Evolutionary conservation across 2,797 vertebrate genomes (phyloP), one percentile per base, ranked within the genome.

Genomic region (Ctenopoma multispine): DNA sequence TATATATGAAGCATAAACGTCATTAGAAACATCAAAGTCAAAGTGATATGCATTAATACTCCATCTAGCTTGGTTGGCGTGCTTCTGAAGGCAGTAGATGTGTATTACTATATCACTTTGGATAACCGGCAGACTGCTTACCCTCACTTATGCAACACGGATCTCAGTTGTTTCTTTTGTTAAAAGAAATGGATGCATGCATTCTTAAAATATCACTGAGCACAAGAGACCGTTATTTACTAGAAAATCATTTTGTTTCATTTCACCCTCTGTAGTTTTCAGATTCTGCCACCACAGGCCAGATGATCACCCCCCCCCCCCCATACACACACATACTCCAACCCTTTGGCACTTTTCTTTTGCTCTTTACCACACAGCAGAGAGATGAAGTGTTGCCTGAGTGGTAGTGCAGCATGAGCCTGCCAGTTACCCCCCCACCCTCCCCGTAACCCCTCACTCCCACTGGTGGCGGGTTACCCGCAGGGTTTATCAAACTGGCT

Each of bases 51-150:
- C 92, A 91, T 85, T 95, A 96, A 96, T 97, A 96, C 96, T 97
- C 95, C 96, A 96, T 97, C 95, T 96, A 95, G 91, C 94, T 93
- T 55, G 87, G 61, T 47, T 63, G 90, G 89, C 90, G 94, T 85
- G 88, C 94, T 93, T 90, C 95, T 91, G 95, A 93, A 79, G 94
- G 94, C 94, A 94, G 86, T 91, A 97, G 96, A 97, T 96, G 97
- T 98, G 97, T 97, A 97, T 97, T 97, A 96, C 94, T 95, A 94
- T 96, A 98, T 97, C 96, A 97, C 96, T 96, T 95, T 93, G 95
- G 97, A 96, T 96, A 99, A 97, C 96, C 95, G 96, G 97, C 97
- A 97, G 85, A 93, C 96, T 93, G 95, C 94, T 90, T 46, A 92
- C 92, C 84, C 91, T 90, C 92, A 83, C 82, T 68, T 69, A 29